A percentile compares a stretch with the other conserved stretches of the same genome.
phyloP scores from a whole-genome alignment of 2,797 vertebrate species.

The Acanthurus tractus region DNA sequence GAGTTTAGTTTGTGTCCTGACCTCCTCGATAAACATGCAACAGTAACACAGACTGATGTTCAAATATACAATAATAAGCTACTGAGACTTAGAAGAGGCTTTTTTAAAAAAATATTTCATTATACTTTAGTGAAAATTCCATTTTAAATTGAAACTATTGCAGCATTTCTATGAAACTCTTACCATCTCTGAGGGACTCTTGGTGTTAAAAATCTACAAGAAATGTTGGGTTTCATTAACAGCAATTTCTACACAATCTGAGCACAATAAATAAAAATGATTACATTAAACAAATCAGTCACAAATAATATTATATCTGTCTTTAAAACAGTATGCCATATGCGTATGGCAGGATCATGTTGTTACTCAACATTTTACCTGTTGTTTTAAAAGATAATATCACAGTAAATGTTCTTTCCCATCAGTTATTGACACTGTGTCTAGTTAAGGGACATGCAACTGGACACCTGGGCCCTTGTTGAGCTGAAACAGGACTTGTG shows the following conservation, averaged over 20 bases:
- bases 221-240: neutral
- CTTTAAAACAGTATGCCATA: no score
- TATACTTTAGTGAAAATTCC: no score
- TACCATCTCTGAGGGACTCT: neutral
- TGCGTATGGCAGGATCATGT: neutral
- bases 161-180: neutral
- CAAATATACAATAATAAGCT: neutral
- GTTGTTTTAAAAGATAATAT: neutral
- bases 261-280: neutral
- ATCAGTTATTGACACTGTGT: conserved; percentile 5
- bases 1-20: neutral
- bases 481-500: conserved; percentile 16
- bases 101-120: no score
- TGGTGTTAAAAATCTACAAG: neutral
- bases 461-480: conserved; percentile 42
- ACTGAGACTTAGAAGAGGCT: no score
- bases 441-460: conserved; percentile 12
- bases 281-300: neutral
- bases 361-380: neutral
- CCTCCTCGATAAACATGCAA: neutral
- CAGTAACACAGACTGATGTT: neutral
- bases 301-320: neutral
- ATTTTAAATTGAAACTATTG: neutral
- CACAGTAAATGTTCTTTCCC: neutral
- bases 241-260: neutral